A percentile compares a stretch with the other conserved stretches of the same genome.
phyloP scores from a whole-genome alignment of 2,113 vertebrate species.

The Beaufortia kweichowensis region DNA sequence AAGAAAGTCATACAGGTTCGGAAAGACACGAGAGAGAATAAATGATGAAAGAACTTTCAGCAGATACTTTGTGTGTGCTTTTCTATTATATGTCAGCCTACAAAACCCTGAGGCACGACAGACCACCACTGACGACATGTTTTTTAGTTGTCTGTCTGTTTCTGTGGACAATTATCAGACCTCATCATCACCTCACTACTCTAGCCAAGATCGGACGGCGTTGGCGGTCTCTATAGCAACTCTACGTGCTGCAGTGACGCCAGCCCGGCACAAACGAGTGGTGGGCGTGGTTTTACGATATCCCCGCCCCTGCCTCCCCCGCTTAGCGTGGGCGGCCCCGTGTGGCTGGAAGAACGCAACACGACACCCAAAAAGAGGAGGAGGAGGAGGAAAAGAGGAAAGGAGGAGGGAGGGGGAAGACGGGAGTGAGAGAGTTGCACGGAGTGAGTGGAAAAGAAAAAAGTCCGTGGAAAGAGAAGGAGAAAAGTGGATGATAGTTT shows the following conservation, averaged over 20 bases:
- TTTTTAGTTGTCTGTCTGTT: constrained; percentile 2
- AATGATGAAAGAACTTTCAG: background rate
- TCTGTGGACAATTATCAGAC: constrained; percentile 42
- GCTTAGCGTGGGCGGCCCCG: constrained; percentile 79
- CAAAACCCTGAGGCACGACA: background rate
- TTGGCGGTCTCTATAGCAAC: constrained; percentile 69
- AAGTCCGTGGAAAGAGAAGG: constrained; percentile 64
- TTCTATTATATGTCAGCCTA: background rate
- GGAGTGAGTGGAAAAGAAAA: constrained; percentile 73
- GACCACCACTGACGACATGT: constrained; percentile 19
- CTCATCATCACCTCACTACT: background rate
- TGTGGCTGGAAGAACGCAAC: constrained; percentile 77
- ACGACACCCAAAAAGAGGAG: constrained; percentile 71
- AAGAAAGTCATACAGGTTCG: too few relatives aligned
- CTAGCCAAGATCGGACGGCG: constrained; percentile 52
- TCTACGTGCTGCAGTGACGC: constrained; percentile 63
- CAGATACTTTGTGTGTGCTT: background rate
- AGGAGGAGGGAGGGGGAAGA: constrained; percentile 54
- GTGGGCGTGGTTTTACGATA: constrained; percentile 68
- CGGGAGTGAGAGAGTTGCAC: constrained; percentile 53
- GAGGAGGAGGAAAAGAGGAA: constrained; percentile 55
- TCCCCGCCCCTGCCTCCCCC: constrained; percentile 61
- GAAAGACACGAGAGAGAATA: too few relatives aligned
- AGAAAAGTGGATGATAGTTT: constrained; percentile 40
- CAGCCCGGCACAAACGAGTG: constrained; percentile 54